These are phyloP conservation scores for Cerastis rubricosa DNA, from an alignment of 2,888 invertebrate genomes.

Conservation along the genomic window DNA sequence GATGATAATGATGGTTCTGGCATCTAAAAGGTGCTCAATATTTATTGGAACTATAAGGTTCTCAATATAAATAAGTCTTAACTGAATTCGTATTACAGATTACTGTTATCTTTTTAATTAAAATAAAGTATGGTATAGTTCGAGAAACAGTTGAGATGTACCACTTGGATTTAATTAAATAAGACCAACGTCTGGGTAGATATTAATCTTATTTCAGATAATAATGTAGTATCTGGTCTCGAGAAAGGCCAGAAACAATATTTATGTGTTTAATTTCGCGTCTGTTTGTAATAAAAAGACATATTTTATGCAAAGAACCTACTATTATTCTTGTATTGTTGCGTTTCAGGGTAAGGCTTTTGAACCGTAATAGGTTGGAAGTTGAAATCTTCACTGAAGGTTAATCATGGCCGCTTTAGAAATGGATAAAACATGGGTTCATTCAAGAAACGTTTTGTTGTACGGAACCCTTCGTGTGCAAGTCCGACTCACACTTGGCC, in stretches of 20 bases:
- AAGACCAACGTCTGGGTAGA: background rate
- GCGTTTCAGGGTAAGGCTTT: background rate
- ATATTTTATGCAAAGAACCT: background rate
- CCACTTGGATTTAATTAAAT: conserved; percentile 14
- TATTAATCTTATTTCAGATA: conserved; percentile 31
- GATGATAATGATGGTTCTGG: no score
- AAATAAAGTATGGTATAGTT: background rate
- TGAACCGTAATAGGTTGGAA: background rate
- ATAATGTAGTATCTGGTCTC: background rate
- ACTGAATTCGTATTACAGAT: background rate
- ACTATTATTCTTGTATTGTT: background rate
- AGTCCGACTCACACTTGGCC: background rate
- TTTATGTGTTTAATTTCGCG: conserved; percentile 24
- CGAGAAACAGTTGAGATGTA: background rate
- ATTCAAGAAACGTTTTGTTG: background rate
- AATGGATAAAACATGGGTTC: background rate
- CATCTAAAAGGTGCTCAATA: background rate
- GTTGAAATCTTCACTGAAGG: background rate
- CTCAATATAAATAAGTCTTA: background rate
- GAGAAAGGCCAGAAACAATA: conserved; percentile 16
- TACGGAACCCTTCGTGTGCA: background rate
- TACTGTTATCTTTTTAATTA: background rate
- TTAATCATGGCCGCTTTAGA: background rate
- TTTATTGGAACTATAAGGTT: background rate
- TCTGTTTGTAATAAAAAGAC: background rate